These are phyloP conservation scores for Diarsia rubi DNA, from an alignment of 2,888 invertebrate genomes.

Conservation along the genomic window DNA sequence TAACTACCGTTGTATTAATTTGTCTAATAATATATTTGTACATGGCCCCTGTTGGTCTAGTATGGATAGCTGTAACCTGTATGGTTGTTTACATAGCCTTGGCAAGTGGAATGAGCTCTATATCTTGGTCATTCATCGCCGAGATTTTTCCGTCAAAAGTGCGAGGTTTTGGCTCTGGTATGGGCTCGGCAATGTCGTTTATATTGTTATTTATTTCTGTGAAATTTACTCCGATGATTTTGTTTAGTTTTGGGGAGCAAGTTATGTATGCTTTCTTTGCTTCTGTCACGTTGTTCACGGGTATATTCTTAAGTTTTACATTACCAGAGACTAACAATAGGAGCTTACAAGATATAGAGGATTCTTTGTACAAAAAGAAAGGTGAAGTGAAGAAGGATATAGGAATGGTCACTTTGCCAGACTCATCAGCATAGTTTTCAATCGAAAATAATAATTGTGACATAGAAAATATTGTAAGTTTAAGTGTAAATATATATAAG, in stretches of 20 bases:
- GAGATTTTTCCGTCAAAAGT: slow-evolving; percentile 78
- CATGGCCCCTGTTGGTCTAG: slow-evolving; percentile 63
- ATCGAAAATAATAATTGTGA: background rate
- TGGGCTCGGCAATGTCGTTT: slow-evolving; percentile 73
- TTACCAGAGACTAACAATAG: slow-evolving; percentile 87
- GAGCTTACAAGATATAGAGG: slow-evolving; percentile 93
- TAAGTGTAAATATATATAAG: background rate
- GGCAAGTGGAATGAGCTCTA: slow-evolving; percentile 69
- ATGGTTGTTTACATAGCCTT: slow-evolving; percentile 71
- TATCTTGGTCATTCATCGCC: slow-evolving; percentile 77
- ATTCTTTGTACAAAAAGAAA: slow-evolving; percentile 69
- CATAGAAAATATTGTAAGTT: background rate
- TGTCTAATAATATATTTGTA: slow-evolving; percentile 69
- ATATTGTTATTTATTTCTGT: slow-evolving; percentile 74
- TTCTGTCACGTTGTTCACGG: slow-evolving; percentile 65
- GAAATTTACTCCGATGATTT: slow-evolving; percentile 74
- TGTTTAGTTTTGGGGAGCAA: slow-evolving; percentile 68
- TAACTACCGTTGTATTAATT: slow-evolving; percentile 64
- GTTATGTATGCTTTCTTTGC: slow-evolving; percentile 73
- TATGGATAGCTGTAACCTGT: slow-evolving; percentile 71
- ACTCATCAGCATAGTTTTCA: slow-evolving; percentile 8
- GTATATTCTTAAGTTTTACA: slow-evolving; percentile 69
- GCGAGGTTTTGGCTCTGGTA: slow-evolving; percentile 77
- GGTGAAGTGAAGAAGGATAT: slow-evolving; percentile 7
- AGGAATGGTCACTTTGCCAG: slow-evolving; percentile 4